Conservation (phyloP, 1,140 invertebrate species). For the Kradibia gibbosae region DNA sequence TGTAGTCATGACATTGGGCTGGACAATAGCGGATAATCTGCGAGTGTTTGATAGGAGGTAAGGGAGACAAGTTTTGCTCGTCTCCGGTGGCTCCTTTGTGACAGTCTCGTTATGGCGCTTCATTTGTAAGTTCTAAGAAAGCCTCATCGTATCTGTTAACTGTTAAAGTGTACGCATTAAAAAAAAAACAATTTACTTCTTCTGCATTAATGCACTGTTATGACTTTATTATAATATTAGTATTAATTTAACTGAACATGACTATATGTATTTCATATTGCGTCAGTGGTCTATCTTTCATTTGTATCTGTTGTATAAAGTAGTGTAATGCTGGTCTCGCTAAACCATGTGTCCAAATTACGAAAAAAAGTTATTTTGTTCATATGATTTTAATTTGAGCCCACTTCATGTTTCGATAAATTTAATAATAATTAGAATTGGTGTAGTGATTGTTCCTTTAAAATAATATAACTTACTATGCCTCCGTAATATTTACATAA, state of each 20-base stretch:
- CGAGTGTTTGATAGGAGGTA: neutral
- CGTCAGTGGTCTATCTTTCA: neutral
- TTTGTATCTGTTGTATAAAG: neutral
- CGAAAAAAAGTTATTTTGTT: too few species aligned
- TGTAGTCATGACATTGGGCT: neutral
- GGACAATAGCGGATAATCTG: neutral
- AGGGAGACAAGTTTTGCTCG: neutral
- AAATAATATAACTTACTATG: too few species aligned
- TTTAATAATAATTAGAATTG: too few species aligned
- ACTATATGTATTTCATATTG: neutral
- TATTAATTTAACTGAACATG: neutral
- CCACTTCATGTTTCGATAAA: too few species aligned
- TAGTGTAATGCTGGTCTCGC: neutral
- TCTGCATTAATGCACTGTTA: constrained; percentile 8
- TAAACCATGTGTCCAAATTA: too few species aligned
- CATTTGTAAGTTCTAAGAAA: constrained; percentile 16
- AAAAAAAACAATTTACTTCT: neutral
- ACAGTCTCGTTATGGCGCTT: neutral
- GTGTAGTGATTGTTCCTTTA: too few species aligned
- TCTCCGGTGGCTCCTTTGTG: neutral
- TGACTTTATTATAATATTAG: constrained; percentile 12
- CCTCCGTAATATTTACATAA: too few species aligned
- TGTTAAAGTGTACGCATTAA: neutral
- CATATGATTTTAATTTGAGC: too few species aligned
- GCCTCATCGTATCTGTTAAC: neutral